phyloP scores from a whole-genome alignment of 92 coral and sea anemone genomes.

The Porites divaricata region DNA sequence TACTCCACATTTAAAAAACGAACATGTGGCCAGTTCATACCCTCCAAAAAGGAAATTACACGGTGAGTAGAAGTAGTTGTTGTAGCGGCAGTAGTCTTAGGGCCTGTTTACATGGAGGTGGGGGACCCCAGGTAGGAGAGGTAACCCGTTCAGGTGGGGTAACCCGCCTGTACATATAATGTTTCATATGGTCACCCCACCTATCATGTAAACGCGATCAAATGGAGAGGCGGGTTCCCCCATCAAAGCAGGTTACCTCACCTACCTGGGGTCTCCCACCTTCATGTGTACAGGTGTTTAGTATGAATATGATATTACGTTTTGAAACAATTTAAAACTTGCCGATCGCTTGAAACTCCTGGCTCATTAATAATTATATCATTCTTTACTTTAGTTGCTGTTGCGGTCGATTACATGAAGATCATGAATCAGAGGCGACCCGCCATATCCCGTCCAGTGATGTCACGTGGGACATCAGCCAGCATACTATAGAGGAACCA shows the following conservation, averaged over 20 bases:
- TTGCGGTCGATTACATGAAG: constrained; percentile 70
- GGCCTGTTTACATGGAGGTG: background rate
- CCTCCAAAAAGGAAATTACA: constrained; percentile 59
- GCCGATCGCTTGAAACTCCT: background rate
- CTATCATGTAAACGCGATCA: too few relatives aligned
- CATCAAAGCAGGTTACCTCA: too few relatives aligned
- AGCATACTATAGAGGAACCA: constrained; percentile 68
- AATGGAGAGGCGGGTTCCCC: too few relatives aligned
- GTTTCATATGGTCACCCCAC: too few relatives aligned
- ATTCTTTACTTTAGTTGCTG: constrained; percentile 61
- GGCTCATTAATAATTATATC: too few relatives aligned
- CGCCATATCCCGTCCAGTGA: constrained; percentile 40
- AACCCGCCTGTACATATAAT: too few relatives aligned
- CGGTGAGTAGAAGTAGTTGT: constrained; percentile 41
- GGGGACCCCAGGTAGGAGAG: too few relatives aligned
- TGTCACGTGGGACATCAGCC: constrained; percentile 62
- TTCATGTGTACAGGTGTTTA: background rate
- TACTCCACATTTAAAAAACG: constrained; percentile 46
- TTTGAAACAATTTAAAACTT: too few relatives aligned
- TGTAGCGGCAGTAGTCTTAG: background rate
- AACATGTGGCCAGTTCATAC: constrained; percentile 67
- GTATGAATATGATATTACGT: too few relatives aligned
- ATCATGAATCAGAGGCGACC: constrained; percentile 65
- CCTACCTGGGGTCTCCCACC: background rate
- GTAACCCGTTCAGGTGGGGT: too few relatives aligned